Evolutionary conservation across 1,140 invertebrate genomes (phyloP), one percentile per base, ranked within the genome.

Genomic region (silkworm (Bombyx mori)): DNA sequence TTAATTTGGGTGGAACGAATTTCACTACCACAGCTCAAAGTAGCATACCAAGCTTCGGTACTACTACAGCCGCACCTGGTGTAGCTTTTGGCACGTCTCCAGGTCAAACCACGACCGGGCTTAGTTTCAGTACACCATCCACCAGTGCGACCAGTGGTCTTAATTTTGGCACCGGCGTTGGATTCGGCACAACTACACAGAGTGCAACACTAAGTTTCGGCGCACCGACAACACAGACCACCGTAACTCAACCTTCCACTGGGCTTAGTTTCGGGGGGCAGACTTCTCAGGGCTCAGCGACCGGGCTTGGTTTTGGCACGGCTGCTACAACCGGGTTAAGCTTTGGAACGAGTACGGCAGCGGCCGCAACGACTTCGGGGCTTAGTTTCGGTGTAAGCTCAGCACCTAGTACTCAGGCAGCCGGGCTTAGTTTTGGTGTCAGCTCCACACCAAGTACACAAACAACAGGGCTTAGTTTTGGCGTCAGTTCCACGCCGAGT

Each of bases 321-420:
- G 56, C 44, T 7, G 56, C 57, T 49, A 50, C 71, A 6, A 56
- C 70, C 42, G 66, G 68, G 7, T 69, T 84, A 12, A 73, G 64
- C 56, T 70, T 79, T 43, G 71, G 73, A 4, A 60, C 69, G 53
- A 60, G 72, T 43, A 70, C 63, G n/a, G 60, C 62, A 47, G 26
- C 49, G 8, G 60, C 61, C 43, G 63, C 68, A 4, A 52, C 69
- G 8, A 61, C 61, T n/a, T 47, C 12, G 62, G 54, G 46, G 8
- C 35, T 56, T 42, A 49, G 47, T 49, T 52, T 52, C 42, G 51
- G 51, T 6, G 42, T 42, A 42, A 52, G 42, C 10, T 18, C 52
- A 4, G 44, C 18, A 6, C 8, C 44, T n/a, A 47, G 47, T 22
- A 56, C n/a, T 44, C 52, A 48, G 53, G 9, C 64, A 8, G 57